phyloP scores from a whole-genome alignment of 2,797 vertebrate genomes.

The Gorsachius magnificus region DNA sequence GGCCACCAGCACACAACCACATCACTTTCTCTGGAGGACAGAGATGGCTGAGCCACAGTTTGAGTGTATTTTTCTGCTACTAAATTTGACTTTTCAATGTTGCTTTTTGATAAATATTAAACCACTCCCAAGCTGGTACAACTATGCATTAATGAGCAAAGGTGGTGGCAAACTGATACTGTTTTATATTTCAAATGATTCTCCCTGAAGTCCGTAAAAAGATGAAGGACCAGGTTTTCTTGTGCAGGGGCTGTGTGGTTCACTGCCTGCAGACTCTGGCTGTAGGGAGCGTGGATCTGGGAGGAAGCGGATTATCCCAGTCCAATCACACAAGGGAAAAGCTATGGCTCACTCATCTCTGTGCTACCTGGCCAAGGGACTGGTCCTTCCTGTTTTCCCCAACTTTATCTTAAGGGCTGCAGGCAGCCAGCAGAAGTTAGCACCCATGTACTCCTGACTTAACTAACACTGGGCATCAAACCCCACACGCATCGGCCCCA shows the following conservation, averaged over 20 bases:
- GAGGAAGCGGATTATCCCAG: neutral
- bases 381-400: neutral
- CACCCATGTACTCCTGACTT: neutral
- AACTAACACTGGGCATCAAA: neutral
- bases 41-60: neutral
- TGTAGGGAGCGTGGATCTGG: neutral
- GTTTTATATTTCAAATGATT: neutral
- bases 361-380: neutral
- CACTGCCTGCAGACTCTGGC: neutral
- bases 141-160: neutral
- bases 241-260: neutral
- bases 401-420: neutral
- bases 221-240: neutral
- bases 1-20: neutral
- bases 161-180: neutral
- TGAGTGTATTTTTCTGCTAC: neutral
- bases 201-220: neutral
- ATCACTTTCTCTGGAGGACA: neutral
- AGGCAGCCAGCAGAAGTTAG: neutral
- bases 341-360: constrained; percentile 32
- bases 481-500: fast-evolving
- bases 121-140: neutral
- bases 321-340: neutral
- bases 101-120: neutral
- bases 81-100: neutral